Percentiles rank a stretch among this genome's conserved stretches.
These are phyloP conservation scores for Anticlea derivata DNA, from an alignment of 2,888 invertebrate species.

Conservation along the genomic window DNA sequence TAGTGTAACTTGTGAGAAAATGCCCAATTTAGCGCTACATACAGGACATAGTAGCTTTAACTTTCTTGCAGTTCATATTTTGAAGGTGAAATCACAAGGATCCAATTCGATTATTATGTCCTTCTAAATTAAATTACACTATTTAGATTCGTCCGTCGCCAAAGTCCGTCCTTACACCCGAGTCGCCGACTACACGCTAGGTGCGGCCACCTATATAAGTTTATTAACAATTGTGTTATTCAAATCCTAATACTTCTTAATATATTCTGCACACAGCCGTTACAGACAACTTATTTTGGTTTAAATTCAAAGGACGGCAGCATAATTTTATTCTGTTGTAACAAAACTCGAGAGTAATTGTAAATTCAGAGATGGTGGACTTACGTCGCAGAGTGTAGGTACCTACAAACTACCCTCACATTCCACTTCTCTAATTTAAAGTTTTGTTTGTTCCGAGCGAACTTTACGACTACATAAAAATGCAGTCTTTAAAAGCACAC, in stretches of 20 bases:
- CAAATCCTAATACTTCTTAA: no score
- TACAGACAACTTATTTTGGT: not conserved
- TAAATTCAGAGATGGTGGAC: no score
- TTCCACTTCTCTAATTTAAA: constrained; percentile 34
- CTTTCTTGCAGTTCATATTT: no score
- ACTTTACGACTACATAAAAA: constrained; percentile 30
- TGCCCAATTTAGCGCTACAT: no score
- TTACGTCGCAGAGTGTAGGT: constrained; percentile 1
- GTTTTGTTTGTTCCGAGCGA: constrained; percentile 30
- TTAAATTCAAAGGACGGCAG: no score
- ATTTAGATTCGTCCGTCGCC: not conserved
- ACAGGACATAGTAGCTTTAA: no score
- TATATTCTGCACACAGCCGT: not conserved
- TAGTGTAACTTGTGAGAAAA: no score
- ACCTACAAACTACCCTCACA: constrained; percentile 11
- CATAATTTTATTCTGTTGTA: no score
- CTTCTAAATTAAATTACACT: not conserved
- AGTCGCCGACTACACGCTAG: not conserved
- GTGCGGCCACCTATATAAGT: not conserved
- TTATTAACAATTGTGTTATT: not conserved
- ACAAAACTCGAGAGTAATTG: no score
- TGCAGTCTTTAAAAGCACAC: constrained; percentile 14
- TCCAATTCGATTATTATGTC: not conserved
- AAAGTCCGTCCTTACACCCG: constrained; percentile 11
- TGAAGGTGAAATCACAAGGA: not conserved